Base-by-base conservation (phyloP, 2,888 invertebrate genomes). In the Chalcosyrphus nemorum region DNA sequence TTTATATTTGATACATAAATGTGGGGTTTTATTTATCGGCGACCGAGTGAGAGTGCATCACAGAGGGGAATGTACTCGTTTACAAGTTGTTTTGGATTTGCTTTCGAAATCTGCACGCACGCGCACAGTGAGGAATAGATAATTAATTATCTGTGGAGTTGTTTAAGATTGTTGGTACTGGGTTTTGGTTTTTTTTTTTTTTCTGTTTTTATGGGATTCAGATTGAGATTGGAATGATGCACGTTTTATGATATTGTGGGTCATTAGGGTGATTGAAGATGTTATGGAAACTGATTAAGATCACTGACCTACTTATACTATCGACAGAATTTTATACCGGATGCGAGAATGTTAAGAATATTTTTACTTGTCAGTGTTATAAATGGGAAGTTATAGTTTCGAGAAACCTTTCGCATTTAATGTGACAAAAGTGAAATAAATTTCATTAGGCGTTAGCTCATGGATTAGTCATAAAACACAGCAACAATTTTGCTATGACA, bases 1-100 rank as follows among this genome's bases (percentile, higher is more conserved):
- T 57, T 66, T 35, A 35, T 56, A 19, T 52, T 35, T 35, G 59
- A 41, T 45, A 47, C 61, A 61, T 61, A 29, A 27, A 57, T 32
- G 35, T 4, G 56, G 35, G 35, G 41, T 9, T 45, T 13, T 59
- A 56, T 70, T 50, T 50, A 70, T 50, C 35, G 21, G 32, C 50
- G 56, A 81, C 29, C 65, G 70, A 84, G 74, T 84, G 65, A 84
- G 80, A 75, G 80, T 75, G 80, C 63, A 74, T 29, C 78, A 29
- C 38, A 29, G 50, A 32, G 52, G 47, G 47, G 63, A 68, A 45
- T 19, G 59, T 47, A 50, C 38, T 45, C 56, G 66, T 59, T 59
- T 24, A 15, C 43, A 74, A 63, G 61, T 57, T 65, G 57, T 57
- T 47, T 50, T 56, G 45, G 71, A 59, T 35, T 75, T 43, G 56